Base-by-base conservation (phyloP, 2,113 vertebrate species). In the Melanotaenia duboulayi region DNA sequence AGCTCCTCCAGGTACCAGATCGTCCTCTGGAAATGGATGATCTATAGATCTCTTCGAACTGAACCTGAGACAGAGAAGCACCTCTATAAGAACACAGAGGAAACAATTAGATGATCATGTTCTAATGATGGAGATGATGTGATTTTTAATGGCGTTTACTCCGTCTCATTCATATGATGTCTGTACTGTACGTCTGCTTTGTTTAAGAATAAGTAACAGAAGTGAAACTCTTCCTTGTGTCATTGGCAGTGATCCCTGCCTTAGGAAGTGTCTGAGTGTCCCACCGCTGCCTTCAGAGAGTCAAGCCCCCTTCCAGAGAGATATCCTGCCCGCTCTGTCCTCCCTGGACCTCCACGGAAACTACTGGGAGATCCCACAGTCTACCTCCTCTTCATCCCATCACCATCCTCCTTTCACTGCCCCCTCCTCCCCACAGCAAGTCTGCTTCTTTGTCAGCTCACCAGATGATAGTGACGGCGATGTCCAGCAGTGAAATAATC, bases 251-350 rank as follows among this genome's bases (percentile, higher is more conserved):
- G 90, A 78, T 3, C 40, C 51, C 0, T 68, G 83, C 7, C 79
- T 96, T 51, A 92, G 93, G 82, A 94, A 94, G 70, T 94, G 94
- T 80, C 42, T 91, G 13, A 94, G 91, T 11, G 83, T 64, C 4
- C 92, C 94, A 0, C 72, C 92, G 3, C 32, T 57, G 16, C 20
- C 81, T 0, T 10, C 84, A 11, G 87, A 92, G n/a, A 70, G 81
- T 5, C 65, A 13, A 16, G 71, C 61, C 22, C 84, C 74, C 7
- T 3, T 69, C 32, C 72, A 81, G 19, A 59, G 22, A 68, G 71
- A 87, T 57, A 71, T 46, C 74, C 88, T 80, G 19, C 75, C 83
- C 14, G 72, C 91, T 50, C 86, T 83, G 9, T 95, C 95, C 68
- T 78, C 91, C 39, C 65, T 86, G 0, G 90, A 94, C 58, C 92